Percentiles rank a stretch among this genome's conserved stretches.
Conservation (phyloP, 2,888 invertebrate genomes). For the Cylloceria caligata region DNA sequence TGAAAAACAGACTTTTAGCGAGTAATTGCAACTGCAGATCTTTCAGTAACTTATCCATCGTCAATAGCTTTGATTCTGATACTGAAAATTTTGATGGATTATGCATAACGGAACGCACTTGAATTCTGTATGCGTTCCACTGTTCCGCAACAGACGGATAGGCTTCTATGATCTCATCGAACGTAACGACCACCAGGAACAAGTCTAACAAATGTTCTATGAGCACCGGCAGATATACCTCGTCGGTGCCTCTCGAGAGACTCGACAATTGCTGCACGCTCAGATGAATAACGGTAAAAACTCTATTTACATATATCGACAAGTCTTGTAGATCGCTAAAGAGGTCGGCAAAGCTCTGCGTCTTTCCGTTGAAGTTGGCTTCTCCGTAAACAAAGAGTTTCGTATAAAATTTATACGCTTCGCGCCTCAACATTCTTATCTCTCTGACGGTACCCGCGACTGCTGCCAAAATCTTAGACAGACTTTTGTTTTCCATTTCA, state of each 20-base stretch:
- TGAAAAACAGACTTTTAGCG: conserved; percentile 85
- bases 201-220: conserved; percentile 88
- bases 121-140: conserved; percentile 92
- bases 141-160: conserved; percentile 88
- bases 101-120: conserved; percentile 89
- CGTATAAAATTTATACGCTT: conserved; percentile 88
- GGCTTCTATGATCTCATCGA: conserved; percentile 89
- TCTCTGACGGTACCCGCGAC: conserved; percentile 93
- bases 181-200: conserved; percentile 88
- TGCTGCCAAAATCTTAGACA: conserved; percentile 92
- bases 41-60: conserved; percentile 90
- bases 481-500: conserved; percentile 92
- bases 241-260: conserved; percentile 75
- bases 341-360: conserved; percentile 74
- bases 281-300: conserved; percentile 77
- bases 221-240: conserved; percentile 82
- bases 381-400: conserved; percentile 83
- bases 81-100: conserved; percentile 88
- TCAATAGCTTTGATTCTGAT: conserved; percentile 87
- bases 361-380: conserved; percentile 82
- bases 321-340: conserved; percentile 80
- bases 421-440: conserved; percentile 88
- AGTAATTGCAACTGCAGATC: conserved; percentile 89
- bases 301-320: conserved; percentile 78
- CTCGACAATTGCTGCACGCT: conserved; percentile 79